Base-by-base conservation (phyloP, 1,140 invertebrate species). In the Phocides pigmalion region DNA sequence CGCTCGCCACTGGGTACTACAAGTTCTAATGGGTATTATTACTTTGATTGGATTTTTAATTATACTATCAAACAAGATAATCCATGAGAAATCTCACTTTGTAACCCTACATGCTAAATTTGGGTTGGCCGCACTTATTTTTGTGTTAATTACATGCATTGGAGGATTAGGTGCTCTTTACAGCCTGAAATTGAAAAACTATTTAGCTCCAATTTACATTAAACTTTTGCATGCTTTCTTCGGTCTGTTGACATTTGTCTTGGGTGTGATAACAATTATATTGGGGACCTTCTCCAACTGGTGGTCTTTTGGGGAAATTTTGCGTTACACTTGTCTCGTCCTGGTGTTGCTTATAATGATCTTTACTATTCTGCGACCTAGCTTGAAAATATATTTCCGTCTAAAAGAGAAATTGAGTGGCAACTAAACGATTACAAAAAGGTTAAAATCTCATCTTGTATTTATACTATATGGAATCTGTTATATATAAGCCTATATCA, bases 1-100 rank as follows among this genome's bases (percentile, higher is more conserved):
- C 68, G 88, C 89, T 39, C 82, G 90, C 8, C 91, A 92, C 69
- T 92, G 90, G 90, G 72, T 92, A 2, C 62, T 92, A 11, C 91
- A 92, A 72, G 56, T 91, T 20, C 20, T 82, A 15, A 79, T 70
- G 47, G 69, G 81, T 20, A 63, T 79, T 17, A 66, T 87, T 39
- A 74, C 89, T 15, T 17, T 80, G 1, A 68, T 65, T 39, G 91
- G 87, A 39, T 92, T 92, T 68, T 65, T 91, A 35, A 53, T 86
- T 35, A 92, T 92, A 20, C 22, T 92, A 17, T 69, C 74, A 4
- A 89, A 92, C 66, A 92, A 92, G 78, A 80, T 90, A 19, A 79
- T 78, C 14, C 58, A 78, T 46, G 69, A 72, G 12, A 84, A 84
- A 20, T 41, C 67, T 22, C 89, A 92, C 64, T 92, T 92, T 78